Evolutionary conservation across 2,888 invertebrate species (phyloP).

Genomic region (Pegoplata infirma): DNA sequence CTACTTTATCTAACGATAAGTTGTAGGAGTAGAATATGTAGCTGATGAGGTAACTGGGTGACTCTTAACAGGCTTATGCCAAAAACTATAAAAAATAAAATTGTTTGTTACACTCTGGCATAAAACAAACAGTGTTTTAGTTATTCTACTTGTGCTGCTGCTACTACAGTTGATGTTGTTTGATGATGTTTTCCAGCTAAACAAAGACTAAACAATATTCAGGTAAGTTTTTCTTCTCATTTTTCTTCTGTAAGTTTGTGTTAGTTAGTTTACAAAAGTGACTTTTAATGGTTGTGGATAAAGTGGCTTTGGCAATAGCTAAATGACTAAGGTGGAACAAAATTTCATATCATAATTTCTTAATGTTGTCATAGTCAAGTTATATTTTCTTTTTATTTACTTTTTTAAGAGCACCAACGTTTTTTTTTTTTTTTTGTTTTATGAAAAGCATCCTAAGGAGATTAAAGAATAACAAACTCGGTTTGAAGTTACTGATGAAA

Average conservation of each 20-base stretch:
- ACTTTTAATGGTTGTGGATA: slow-evolving; percentile 76
- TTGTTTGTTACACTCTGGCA: slow-evolving; percentile 7
- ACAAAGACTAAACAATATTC: slow-evolving; percentile 2
- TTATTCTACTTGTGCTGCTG: neutral
- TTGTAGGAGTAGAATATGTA: neutral
- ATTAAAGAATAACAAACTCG: neutral
- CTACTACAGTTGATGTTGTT: neutral
- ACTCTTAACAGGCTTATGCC: slow-evolving; percentile 21
- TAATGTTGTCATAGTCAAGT: slow-evolving; percentile 10
- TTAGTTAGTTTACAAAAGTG: slow-evolving; percentile 70
- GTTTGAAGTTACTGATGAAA: no score
- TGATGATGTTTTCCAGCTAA: no score
- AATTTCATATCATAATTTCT: slow-evolving; percentile 21
- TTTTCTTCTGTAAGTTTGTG: slow-evolving; percentile 55
- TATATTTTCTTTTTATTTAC: no score
- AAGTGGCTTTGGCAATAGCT: slow-evolving; percentile 67
- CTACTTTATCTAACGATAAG: slow-evolving; percentile 37
- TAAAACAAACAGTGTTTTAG: slow-evolving; percentile 22
- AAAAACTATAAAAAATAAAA: slow-evolving; percentile 14
- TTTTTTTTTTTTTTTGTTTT: no score
- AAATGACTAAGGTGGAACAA: neutral
- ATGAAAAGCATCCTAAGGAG: neutral
- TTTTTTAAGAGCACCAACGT: no score
- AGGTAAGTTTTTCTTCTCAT: slow-evolving; percentile 64
- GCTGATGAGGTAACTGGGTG: no score